These are phyloP conservation scores for Hymenochirus boettgeri DNA, from an alignment of 2,113 vertebrate species.

Conservation along the genomic window DNA sequence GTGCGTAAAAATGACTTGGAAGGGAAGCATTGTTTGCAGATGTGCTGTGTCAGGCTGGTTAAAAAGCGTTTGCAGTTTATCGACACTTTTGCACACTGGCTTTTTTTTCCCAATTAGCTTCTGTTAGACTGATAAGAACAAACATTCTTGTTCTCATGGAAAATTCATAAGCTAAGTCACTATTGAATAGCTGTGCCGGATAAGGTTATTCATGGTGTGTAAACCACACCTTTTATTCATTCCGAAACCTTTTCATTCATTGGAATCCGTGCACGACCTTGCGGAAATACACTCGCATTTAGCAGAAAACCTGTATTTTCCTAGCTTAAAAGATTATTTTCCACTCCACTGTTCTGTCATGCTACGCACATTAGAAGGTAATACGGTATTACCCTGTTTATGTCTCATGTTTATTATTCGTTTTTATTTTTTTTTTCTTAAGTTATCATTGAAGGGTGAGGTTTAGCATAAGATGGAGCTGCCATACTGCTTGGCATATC, in stretches of 20 bases:
- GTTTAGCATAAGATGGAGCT: no score
- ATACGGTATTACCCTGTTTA: no score
- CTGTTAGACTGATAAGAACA: conserved; percentile 32
- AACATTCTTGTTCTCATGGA: conserved; percentile 41
- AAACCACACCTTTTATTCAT: conserved; percentile 33
- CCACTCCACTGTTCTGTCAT: no score
- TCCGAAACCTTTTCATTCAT: conserved; percentile 7
- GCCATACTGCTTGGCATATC: neutral
- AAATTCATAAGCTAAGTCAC: conserved; percentile 37
- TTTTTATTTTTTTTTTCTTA: no score
- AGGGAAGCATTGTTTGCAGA: no score
- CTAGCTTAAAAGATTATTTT: no score
- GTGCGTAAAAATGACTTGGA: no score
- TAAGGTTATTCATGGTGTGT: conserved; percentile 38
- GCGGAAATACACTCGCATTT: neutral
- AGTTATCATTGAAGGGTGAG: no score
- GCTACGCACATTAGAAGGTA: no score
- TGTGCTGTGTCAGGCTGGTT: no score
- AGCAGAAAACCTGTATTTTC: neutral
- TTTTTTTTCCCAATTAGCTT: conserved; percentile 35
- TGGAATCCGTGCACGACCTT: conserved; percentile 15
- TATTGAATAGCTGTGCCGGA: conserved; percentile 34
- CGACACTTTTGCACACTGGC: conserved; percentile 11
- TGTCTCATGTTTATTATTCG: no score
- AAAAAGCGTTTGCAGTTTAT: conserved; percentile 10